Evolutionary conservation across 2,797 vertebrate species (phyloP).

Genomic region (Mus minutoides): DNA sequence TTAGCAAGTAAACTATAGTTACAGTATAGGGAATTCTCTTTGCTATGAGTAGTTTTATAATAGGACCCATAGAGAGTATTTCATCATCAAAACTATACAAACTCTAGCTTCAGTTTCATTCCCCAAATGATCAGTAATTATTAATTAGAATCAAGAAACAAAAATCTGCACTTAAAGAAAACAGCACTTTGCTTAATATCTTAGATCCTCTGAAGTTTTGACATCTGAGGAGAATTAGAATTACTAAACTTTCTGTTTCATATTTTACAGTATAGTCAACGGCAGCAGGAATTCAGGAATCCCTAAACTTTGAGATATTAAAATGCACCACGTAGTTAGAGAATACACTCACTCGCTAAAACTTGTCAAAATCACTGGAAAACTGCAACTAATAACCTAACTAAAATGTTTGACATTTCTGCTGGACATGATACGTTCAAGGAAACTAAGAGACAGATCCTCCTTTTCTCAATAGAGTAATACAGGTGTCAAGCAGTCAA

Average conservation of each 20-base stretch:
- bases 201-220: neutral
- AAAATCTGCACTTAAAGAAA: neutral
- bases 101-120: conserved; percentile 27
- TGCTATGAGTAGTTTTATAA: conserved; percentile 39
- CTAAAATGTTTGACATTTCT: neutral
- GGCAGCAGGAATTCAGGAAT: neutral
- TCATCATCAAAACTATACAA: neutral
- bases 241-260: neutral
- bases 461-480: neutral
- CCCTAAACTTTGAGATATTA: neutral
- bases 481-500: neutral
- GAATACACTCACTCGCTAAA: neutral
- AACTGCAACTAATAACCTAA: neutral
- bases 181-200: neutral
- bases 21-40: conserved; percentile 28
- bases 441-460: neutral
- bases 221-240: neutral
- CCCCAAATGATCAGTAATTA: conserved; percentile 15
- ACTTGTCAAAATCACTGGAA: neutral
- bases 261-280: fast-evolving
- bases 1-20: conserved; percentile 16
- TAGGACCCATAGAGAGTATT: conserved; percentile 69
- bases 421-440: neutral
- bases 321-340: neutral
- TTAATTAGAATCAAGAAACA: neutral